Percentiles rank a stretch among this genome's conserved stretches.
phyloP scores from a whole-genome alignment of 92 coral and sea anemone genomes.

The Bergia puertoricense region DNA sequence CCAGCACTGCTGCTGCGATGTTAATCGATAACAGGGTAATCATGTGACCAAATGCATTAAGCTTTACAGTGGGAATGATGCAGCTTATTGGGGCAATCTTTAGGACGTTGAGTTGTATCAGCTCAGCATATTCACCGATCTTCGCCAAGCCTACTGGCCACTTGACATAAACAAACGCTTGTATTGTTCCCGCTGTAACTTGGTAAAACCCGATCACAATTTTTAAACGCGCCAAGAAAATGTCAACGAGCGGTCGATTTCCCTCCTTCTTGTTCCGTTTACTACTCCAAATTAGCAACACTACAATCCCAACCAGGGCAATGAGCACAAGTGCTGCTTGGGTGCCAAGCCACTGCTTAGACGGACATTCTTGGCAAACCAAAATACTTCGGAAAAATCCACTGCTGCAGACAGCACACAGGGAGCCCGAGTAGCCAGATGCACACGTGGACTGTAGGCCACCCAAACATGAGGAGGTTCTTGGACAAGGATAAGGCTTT shows the following conservation, averaged over 20 bases:
- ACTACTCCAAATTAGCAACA: conserved; percentile 30
- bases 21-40: conserved; percentile 42
- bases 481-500: conserved; percentile 53
- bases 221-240: conserved; percentile 61
- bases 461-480: conserved; percentile 55
- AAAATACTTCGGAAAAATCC: conserved; percentile 44
- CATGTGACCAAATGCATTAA: conserved; percentile 52
- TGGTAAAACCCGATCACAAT: conserved; percentile 68
- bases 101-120: conserved; percentile 64
- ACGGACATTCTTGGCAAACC: conserved; percentile 58
- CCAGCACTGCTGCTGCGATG: conserved; percentile 22
- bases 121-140: conserved; percentile 57
- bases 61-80: conserved; percentile 44
- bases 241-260: conserved; percentile 53
- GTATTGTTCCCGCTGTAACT: conserved; percentile 56
- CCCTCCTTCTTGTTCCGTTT: conserved; percentile 43
- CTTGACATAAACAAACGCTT: conserved; percentile 66
- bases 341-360: conserved; percentile 43
- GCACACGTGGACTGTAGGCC: conserved; percentile 61
- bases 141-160: conserved; percentile 62
- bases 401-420: conserved; percentile 60
- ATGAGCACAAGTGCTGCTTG: conserved; percentile 46
- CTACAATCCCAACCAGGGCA: conserved; percentile 42
- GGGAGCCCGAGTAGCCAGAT: conserved; percentile 59
- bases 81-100: conserved; percentile 69